Evolutionary conservation across 2,113 vertebrate genomes (phyloP), one percentile per base, ranked within the genome.

Genomic region (Mormyrus lacerda): DNA sequence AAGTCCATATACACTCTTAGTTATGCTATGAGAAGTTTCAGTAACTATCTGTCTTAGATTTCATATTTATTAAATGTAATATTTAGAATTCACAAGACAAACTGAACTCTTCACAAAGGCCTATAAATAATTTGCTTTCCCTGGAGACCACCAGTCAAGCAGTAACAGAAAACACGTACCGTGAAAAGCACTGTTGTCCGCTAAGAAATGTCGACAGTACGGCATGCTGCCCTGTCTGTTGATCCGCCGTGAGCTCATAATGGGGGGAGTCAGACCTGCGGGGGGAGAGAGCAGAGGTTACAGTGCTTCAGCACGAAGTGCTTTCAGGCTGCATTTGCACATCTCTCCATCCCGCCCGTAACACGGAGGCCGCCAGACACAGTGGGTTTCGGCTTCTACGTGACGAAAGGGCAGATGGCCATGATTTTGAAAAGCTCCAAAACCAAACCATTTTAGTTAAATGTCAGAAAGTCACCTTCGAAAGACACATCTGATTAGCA

Each of bases 151-250:
- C n/a, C 82, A 11, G 44, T 47, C 44, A n/a, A 3, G 27, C 85
- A 2, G 45, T 35, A 86, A 50, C 7, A 76, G 73, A 9, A 2
- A 65, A 85, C 35, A 90, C 95, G 97, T 94, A 99, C 98, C 97
- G 0, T 99, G 98, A 93, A 97, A 98, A 44, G 91, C 93, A 4
- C 97, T 96, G 91, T 99, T 99, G 95, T 99, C 97, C 86, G 95
- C 96, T 15, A 99, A 94, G 93, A 99, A 99, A 93, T 99, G 98
- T 35, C 97, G 91, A 92, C 97, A 96, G 93, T 99, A 99, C 91
- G 96, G 97, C 87, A 97, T 94, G 17, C 96, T 94, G 90, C 91
- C 95, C 89, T 94, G 96, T 91, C 94, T 96, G 91, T 96, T 95
- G 92, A 94, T 92, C 89, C 95, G 95, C 95, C 97, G 95, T 93